Percentiles rank a stretch among this genome's conserved stretches.
Conservation (phyloP, 2,797 vertebrate genomes). For the Parauchenoglanis ngamensis region DNA sequence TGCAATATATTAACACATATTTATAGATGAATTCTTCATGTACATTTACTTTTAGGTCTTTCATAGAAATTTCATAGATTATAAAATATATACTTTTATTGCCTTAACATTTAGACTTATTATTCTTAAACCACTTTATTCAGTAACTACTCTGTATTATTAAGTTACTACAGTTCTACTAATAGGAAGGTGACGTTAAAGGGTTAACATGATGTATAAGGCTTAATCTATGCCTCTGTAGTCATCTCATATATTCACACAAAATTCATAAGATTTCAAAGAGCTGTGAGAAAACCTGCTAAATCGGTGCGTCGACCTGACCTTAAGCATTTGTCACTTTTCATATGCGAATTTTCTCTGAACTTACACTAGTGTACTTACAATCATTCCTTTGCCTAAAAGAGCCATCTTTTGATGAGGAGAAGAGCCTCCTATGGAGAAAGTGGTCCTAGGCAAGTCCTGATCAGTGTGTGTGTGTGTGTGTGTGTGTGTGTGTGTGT, state of each 20-base stretch:
- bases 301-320: constrained; percentile 1
- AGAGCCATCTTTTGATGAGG: constrained; percentile 35
- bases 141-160: background rate
- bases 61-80: background rate
- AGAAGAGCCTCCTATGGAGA: constrained; percentile 22
- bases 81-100: background rate
- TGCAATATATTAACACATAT: background rate
- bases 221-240: constrained; percentile 49
- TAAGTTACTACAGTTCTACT: background rate
- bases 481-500: constrained; percentile 55
- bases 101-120: background rate
- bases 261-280: background rate
- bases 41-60: background rate
- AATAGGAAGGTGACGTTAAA: background rate
- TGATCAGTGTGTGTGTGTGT: constrained; percentile 49
- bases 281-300: background rate
- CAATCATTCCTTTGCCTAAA: constrained; percentile 33
- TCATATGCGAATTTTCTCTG: constrained; percentile 14
- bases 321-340: constrained; percentile 23
- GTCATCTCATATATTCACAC: no score
- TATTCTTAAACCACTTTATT: background rate
- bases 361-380: constrained; percentile 5
- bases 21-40: background rate
- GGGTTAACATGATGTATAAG: constrained; percentile 28
- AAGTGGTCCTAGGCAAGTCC: constrained; percentile 35